These are phyloP conservation scores for Zaprionus lachaisei DNA, from an alignment of 1,140 invertebrate genomes.

Conservation along the genomic window DNA sequence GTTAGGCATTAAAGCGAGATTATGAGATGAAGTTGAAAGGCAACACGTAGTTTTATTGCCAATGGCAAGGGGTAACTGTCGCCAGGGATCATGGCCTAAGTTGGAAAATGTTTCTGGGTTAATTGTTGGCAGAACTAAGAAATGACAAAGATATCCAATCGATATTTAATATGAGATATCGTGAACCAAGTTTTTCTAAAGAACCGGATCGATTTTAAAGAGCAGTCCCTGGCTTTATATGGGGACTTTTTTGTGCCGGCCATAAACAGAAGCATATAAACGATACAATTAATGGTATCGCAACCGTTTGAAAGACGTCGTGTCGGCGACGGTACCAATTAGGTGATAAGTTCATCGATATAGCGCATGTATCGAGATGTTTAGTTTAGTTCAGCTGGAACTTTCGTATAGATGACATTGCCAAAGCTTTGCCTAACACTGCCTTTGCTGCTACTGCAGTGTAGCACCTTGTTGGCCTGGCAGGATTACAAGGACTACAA, in stretches of 20 bases:
- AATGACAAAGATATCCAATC: background rate
- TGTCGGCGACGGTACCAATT: slow-evolving; percentile 63
- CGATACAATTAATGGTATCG: slow-evolving; percentile 40
- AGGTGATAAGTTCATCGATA: slow-evolving; percentile 54
- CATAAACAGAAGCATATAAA: slow-evolving; percentile 68
- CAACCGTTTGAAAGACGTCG: slow-evolving; percentile 30
- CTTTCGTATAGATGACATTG: slow-evolving; percentile 42
- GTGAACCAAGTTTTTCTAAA: background rate
- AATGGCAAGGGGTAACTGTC: background rate
- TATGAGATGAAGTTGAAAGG: slow-evolving; percentile 22
- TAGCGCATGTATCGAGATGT: slow-evolving; percentile 15
- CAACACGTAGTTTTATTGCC: background rate
- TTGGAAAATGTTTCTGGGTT: background rate
- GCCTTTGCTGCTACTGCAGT: slow-evolving; percentile 43
- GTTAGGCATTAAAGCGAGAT: slow-evolving; percentile 69
- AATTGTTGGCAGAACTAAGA: background rate
- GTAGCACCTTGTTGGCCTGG: slow-evolving; percentile 40
- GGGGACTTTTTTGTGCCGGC: slow-evolving; percentile 14
- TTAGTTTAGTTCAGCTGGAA: slow-evolving; percentile 39
- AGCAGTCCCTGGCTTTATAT: background rate
- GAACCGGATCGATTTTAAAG: slow-evolving; percentile 1
- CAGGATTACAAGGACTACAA: slow-evolving; percentile 72
- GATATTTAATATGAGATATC: background rate
- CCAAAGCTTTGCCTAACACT: background rate
- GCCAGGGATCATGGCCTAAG: background rate